Base-by-base conservation (phyloP, 1,140 invertebrate genomes). In the Lutraria rhynchaena region DNA sequence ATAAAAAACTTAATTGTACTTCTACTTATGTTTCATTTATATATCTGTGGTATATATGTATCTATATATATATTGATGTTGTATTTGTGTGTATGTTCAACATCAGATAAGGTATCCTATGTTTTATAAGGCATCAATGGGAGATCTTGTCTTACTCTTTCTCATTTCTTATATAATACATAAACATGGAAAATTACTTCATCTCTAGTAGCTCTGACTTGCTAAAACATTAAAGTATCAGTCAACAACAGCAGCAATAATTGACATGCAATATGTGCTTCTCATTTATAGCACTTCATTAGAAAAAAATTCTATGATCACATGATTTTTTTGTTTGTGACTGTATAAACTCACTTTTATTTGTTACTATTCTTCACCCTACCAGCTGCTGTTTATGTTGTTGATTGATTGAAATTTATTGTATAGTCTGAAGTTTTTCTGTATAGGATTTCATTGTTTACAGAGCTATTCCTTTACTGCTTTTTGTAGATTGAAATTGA, bases 41-140 rank as follows among this genome's bases (percentile, higher is more conserved):
- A 41, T 7, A 41, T 41, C 15, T 41, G 37, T 41, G 5, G 37
- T 41, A 41, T 41, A 41, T 41, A 41, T 41, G 37, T 15, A 41
- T 15, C 15, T 41, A 15, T 41, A 15, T 41, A 41, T 41, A 41
- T 41, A 41, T 67, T 19, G 37, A 31, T 67, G 63, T 67, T 49
- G 63, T 67, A 41, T 46, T n/a, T 29, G 51, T 67, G 60, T 67
- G n/a, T 67, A 46, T 49, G n/a, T 31, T 24, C 22, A 71, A 71
- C 69, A 71, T 71, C 69, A 55, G 69, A 71, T 53, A 41, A 71
- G 69, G 69, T 71, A 71, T 71, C 69, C 69, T 71, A 71, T 55
- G 49, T 71, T 71, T 37, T 49, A 75, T 49, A 29, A 75, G 55
- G 71, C 71, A 75, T 75, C 71, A 75, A 75, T 75, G 71, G 71